A percentile compares a stretch with the other conserved stretches of the same genome.
Conservation (phyloP, 2,797 vertebrate genomes). For the Trichosurus vulpecula region DNA sequence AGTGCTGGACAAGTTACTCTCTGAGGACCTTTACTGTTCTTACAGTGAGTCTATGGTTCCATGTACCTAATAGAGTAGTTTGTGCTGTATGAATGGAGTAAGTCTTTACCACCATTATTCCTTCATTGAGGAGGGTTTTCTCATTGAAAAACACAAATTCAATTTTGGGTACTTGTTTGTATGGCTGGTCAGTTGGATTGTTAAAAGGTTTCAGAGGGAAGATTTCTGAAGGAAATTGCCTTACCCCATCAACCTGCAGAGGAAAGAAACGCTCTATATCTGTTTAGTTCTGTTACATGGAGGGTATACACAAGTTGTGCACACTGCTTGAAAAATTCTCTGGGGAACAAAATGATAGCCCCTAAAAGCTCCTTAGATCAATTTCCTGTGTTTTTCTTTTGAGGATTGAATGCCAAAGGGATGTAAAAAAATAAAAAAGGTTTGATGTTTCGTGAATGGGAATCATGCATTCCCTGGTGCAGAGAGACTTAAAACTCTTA, state of each 20-base stretch:
- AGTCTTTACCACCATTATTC: neutral
- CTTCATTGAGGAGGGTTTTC: neutral
- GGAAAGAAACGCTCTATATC: neutral
- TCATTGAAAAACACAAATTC: neutral
- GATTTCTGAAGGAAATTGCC: neutral
- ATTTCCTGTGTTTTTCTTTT: neutral
- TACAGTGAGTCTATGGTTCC: neutral
- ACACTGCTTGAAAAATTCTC: neutral
- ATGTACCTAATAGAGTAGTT: neutral
- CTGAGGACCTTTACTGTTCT: neutral
- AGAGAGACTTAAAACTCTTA: neutral
- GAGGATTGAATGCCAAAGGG: neutral
- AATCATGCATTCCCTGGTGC: neutral
- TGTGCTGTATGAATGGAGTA: neutral
- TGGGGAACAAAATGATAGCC: neutral
- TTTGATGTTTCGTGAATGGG: neutral
- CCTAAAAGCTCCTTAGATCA: neutral
- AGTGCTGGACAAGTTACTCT: neutral
- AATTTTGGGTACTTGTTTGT: neutral
- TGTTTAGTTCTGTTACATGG: constrained; percentile 5
- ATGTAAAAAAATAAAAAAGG: neutral
- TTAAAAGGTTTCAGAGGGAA: neutral
- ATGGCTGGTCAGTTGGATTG: neutral
- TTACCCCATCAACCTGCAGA: neutral
- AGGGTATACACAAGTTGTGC: neutral